Evolutionary conservation across 2,113 vertebrate genomes (phyloP).

Genomic region (Rhombomys opimus): DNA sequence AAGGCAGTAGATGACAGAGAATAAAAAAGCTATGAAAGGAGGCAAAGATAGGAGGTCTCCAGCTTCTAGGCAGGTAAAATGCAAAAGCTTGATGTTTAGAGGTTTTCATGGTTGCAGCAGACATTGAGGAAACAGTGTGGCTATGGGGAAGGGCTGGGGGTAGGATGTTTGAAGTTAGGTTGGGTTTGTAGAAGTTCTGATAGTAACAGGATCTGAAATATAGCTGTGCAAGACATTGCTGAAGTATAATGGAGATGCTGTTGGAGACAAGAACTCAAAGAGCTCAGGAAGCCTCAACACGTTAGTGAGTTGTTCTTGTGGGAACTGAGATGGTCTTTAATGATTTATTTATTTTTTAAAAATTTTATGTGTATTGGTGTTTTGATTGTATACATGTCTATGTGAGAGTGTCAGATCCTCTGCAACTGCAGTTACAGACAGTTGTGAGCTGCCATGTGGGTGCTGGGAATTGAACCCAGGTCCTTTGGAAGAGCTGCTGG

Average conservation of each 20-base stretch:
- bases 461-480: too few species aligned
- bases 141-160: constrained; percentile 9
- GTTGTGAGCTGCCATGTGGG: too few species aligned
- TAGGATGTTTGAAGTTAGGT: constrained; percentile 44
- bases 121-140: not conserved
- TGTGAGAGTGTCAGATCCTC: too few species aligned
- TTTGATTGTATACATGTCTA: too few species aligned
- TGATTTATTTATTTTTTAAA: not conserved
- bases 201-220: not conserved
- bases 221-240: constrained; percentile 28
- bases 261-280: not conserved
- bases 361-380: too few species aligned
- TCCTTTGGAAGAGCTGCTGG: too few species aligned
- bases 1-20: constrained; percentile 45
- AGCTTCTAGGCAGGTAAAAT: not conserved
- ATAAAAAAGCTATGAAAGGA: not conserved
- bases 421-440: too few species aligned
- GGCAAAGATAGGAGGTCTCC: constrained; percentile 13
- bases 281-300: not conserved
- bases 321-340: not conserved
- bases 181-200: not conserved
- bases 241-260: not conserved
- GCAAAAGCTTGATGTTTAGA: not conserved
- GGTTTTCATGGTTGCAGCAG: not conserved
- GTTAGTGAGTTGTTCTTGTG: constrained; percentile 26